Evolutionary conservation across 2,113 vertebrate genomes (phyloP).

Genomic region (Clarias macrocephalus): DNA sequence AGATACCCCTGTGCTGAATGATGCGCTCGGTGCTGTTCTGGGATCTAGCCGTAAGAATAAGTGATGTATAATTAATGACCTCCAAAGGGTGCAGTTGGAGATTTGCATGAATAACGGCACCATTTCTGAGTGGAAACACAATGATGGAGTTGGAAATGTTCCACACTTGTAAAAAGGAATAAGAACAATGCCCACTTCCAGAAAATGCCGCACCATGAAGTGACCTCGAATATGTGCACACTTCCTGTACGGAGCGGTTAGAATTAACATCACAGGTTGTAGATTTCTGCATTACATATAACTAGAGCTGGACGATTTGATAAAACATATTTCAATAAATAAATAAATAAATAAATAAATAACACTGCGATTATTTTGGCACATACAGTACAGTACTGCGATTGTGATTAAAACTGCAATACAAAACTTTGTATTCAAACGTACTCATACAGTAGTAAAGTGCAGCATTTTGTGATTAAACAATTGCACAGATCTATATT

Average conservation of each 20-base stretch:
- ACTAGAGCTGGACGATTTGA: too few relatives aligned
- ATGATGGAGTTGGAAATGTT: slow-evolving; percentile 50
- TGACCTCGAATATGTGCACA: slow-evolving; percentile 33
- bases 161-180: slow-evolving; percentile 25
- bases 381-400: too few relatives aligned
- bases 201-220: slow-evolving; percentile 5
- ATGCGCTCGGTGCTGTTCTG: neutral
- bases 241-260: neutral
- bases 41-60: neutral
- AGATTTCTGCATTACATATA: neutral
- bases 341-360: too few relatives aligned
- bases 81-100: neutral
- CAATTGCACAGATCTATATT: too few relatives aligned
- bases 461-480: too few relatives aligned
- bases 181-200: neutral
- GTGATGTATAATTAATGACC: neutral
- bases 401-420: too few relatives aligned
- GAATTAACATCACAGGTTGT: neutral
- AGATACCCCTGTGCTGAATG: neutral
- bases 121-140: slow-evolving; percentile 43
- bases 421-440: too few relatives aligned
- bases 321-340: too few relatives aligned
- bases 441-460: too few relatives aligned
- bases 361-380: too few relatives aligned
- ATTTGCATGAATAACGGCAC: slow-evolving; percentile 8